Evolutionary conservation across 2,113 vertebrate species (phyloP).

Genomic region (Camarhynchus parvulus): DNA sequence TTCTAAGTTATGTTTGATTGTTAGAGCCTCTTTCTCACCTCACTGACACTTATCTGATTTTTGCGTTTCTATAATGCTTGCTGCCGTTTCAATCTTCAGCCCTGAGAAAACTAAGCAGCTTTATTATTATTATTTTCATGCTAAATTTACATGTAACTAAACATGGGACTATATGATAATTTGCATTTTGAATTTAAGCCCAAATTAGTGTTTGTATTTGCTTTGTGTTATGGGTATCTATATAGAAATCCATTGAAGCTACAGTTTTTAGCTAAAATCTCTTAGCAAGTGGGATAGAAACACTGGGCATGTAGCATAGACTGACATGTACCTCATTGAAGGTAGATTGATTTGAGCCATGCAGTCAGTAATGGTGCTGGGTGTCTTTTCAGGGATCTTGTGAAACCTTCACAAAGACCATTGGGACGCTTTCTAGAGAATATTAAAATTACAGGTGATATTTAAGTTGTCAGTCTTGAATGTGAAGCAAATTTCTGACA

Average conservation of each 20-base stretch:
- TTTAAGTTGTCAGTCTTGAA: background rate
- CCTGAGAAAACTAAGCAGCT: background rate
- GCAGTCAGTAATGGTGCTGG: background rate
- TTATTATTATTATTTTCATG: background rate
- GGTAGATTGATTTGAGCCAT: background rate
- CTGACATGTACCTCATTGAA: background rate
- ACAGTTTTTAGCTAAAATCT: background rate
- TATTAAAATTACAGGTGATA: background rate
- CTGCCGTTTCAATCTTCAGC: background rate
- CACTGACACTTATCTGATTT: background rate
- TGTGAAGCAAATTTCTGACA: background rate
- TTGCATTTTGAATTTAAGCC: background rate
- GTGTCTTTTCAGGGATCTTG: background rate
- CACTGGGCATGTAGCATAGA: background rate
- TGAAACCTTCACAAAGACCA: background rate
- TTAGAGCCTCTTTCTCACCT: background rate
- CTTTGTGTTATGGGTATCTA: fast-evolving
- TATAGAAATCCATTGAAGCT: background rate
- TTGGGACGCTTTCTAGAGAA: background rate
- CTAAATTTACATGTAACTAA: background rate
- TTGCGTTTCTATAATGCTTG: background rate
- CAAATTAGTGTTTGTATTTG: background rate
- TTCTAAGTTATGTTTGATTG: background rate
- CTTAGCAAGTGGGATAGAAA: background rate
- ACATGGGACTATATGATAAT: background rate